Evolutionary conservation across 2,888 invertebrate species (phyloP), one percentile per base, ranked within the genome.

Genomic region (Ophion slaviceki): DNA sequence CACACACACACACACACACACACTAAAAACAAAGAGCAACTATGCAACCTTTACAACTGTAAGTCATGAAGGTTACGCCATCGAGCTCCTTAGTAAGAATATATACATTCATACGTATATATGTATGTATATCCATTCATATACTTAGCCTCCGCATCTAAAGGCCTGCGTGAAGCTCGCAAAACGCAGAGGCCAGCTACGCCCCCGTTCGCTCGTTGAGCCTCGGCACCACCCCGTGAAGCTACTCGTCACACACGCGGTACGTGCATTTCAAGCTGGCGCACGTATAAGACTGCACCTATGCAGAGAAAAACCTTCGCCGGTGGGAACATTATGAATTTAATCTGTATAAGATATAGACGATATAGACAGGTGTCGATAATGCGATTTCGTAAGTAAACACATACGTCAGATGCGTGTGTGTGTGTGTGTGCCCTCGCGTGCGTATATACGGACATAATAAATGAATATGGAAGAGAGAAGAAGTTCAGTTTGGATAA

Each of bases 141-240:
- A 78, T 40, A 28, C 7, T 66, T 32, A 32, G 14, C 53, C 59
- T 57, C 59, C 61, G 36, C 24, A 76, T 24, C 70, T 62, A 79
- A 61, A 59, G 45, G 17, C 20, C 68, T 68, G 67, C 11, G 45
- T 57, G 36, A n/a, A 79, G 53, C 36, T 62, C 45, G 78, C 61
- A 32, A 61, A 45, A 40, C 45, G 57, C 77, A 40, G 40, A 7
- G 40, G 59, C 68, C 68, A 79, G 20, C 28, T 53, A 14, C 70
- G 70, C n/a, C 70, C 11, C 70, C 79, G 53, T 79, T 79, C 71
- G 79, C 71, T 71, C 79, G 70, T 36, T 45, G 62, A 79, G 61
- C 78, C 28, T 61, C 62, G 32, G n/a, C 79, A 45, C 79, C 24
- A 36, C 68, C 59, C 53, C 68, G 77, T 68, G 20, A 67, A 68